Conservation (phyloP, 2,888 invertebrate genomes). For the Bembecia ichneumoniformis region DNA sequence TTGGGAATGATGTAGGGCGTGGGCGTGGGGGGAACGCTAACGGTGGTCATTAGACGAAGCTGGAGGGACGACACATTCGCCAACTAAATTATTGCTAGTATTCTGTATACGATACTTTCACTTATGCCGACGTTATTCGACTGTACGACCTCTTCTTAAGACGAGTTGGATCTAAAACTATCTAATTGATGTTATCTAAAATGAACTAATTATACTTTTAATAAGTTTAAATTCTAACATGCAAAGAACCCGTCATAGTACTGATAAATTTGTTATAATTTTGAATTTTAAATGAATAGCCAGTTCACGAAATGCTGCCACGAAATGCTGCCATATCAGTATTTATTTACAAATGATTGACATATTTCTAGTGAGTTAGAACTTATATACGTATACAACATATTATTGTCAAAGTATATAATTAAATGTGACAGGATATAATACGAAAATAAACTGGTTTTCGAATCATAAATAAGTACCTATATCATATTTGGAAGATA, state of each 20-base stretch:
- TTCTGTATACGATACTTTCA: slow-evolving; percentile 42
- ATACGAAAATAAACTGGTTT: too few species aligned
- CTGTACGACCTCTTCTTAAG: slow-evolving; percentile 52
- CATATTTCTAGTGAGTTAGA: too few species aligned
- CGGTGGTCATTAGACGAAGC: slow-evolving; percentile 58
- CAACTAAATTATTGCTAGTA: slow-evolving; percentile 49
- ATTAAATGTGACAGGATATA: too few species aligned
- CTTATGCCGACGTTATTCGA: slow-evolving; percentile 42
- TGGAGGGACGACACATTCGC: slow-evolving; percentile 65
- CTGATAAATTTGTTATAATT: too few species aligned
- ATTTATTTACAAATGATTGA: too few species aligned
- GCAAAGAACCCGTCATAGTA: not conserved
- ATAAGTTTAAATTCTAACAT: not conserved
- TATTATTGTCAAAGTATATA: too few species aligned
- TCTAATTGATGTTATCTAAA: not conserved
- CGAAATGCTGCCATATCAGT: too few species aligned
- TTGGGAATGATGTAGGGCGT: slow-evolving; percentile 37
- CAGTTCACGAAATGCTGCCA: too few species aligned
- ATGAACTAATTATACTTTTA: not conserved
- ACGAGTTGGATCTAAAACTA: not conserved
- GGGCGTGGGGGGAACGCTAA: slow-evolving; percentile 34
- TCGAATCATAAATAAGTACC: too few species aligned
- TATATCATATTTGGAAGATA: too few species aligned
- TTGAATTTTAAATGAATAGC: too few species aligned
- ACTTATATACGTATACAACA: too few species aligned